These are phyloP conservation scores for Dolichomitus sp. DNA, from an alignment of 2,888 invertebrate species.

Conservation along the genomic window DNA sequence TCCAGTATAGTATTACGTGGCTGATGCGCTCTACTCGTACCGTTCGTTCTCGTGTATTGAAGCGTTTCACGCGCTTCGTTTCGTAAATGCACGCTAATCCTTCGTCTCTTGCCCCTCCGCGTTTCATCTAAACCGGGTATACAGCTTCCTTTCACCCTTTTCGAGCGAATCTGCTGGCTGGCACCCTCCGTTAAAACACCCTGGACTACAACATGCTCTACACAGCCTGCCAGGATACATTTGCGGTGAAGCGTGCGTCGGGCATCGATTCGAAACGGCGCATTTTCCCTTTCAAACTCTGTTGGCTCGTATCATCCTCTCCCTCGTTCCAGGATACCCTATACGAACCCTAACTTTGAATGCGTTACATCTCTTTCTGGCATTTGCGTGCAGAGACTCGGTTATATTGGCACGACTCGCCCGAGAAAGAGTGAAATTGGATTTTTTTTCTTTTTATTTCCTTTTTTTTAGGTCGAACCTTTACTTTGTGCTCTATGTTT, in stretches of 20 bases:
- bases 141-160: slow-evolving; percentile 51
- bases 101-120: slow-evolving; percentile 70
- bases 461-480: neutral
- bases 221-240: slow-evolving; percentile 71
- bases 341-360: slow-evolving; percentile 24
- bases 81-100: slow-evolving; percentile 81
- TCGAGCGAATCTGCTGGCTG: slow-evolving; percentile 39
- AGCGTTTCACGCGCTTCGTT: slow-evolving; percentile 71
- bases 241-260: slow-evolving; percentile 75
- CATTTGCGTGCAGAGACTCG: slow-evolving; percentile 49
- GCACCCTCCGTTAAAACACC: slow-evolving; percentile 51
- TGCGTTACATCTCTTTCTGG: slow-evolving; percentile 51
- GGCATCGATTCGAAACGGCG: slow-evolving; percentile 73
- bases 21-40: slow-evolving; percentile 42
- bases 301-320: slow-evolving; percentile 31
- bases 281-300: slow-evolving; percentile 69
- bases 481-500: slow-evolving; percentile 14
- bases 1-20: slow-evolving; percentile 31
- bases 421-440: slow-evolving; percentile 34
- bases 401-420: slow-evolving; percentile 51
- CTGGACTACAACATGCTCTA: slow-evolving; percentile 55
- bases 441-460: slow-evolving; percentile 11
- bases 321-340: slow-evolving; percentile 27
- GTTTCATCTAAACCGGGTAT: slow-evolving; percentile 14
- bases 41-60: slow-evolving; percentile 59